Evolutionary conservation across 2,888 invertebrate species (phyloP).

Genomic region (Zygothrica quintamaculata): DNA sequence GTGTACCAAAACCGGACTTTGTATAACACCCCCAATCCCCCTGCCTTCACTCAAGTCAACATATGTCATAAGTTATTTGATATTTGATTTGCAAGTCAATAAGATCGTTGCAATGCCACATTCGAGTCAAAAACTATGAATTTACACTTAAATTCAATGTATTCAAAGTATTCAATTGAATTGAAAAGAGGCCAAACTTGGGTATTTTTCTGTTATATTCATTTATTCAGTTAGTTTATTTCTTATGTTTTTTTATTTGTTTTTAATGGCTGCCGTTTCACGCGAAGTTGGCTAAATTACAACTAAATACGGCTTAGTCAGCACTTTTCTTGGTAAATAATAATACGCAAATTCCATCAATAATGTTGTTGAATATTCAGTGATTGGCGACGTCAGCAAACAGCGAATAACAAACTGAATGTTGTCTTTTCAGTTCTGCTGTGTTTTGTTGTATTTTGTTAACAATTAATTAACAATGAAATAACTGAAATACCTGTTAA

Average conservation of each 20-base stretch:
- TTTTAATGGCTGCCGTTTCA: slow-evolving; percentile 37
- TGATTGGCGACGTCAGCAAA: slow-evolving; percentile 49
- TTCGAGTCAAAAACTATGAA: slow-evolving; percentile 22
- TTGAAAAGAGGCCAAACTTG: slow-evolving; percentile 37
- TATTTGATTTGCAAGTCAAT: slow-evolving; percentile 67
- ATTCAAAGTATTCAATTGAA: slow-evolving; percentile 57
- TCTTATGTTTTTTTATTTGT: slow-evolving; percentile 19
- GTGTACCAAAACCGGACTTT: slow-evolving; percentile 31
- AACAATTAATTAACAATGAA: slow-evolving; percentile 65
- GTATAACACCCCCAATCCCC: background rate
- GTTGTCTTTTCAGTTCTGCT: slow-evolving; percentile 4
- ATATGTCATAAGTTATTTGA: slow-evolving; percentile 46
- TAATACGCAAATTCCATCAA: slow-evolving; percentile 33
- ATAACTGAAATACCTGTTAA: slow-evolving; percentile 37
- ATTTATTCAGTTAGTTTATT: slow-evolving; percentile 9
- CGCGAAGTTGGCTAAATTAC: slow-evolving; percentile 71
- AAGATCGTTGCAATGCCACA: slow-evolving; percentile 27
- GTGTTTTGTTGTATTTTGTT: slow-evolving; percentile 56
- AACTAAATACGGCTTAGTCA: slow-evolving; percentile 65
- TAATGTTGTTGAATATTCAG: slow-evolving; percentile 12
- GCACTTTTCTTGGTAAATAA: slow-evolving; percentile 50
- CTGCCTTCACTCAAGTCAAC: background rate
- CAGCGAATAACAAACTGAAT: too few relatives aligned
- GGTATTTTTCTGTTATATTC: slow-evolving; percentile 26
- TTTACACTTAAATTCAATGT: slow-evolving; percentile 28